A percentile compares a stretch with the other conserved stretches of the same genome.
Conservation (phyloP, 2,797 vertebrate species). For the Orestias chungarensis region DNA sequence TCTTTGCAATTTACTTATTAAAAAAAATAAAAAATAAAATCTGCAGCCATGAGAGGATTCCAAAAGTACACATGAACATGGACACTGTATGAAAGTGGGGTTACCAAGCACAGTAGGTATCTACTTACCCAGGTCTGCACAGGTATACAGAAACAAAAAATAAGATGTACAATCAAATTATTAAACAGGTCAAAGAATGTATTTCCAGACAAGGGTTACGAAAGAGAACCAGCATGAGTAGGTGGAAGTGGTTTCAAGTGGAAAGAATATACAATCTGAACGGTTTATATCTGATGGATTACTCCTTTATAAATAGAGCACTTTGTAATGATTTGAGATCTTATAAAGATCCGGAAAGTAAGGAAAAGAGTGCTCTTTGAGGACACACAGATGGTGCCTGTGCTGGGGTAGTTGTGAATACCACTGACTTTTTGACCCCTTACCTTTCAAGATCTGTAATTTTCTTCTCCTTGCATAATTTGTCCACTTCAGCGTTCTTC, state of each 20-base stretch:
- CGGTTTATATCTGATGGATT: slow-evolving; percentile 71
- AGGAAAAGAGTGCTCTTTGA: slow-evolving; percentile 27
- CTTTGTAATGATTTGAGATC: slow-evolving; percentile 58
- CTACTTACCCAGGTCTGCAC: slow-evolving; percentile 77
- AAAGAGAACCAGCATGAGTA: slow-evolving; percentile 53
- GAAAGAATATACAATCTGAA: slow-evolving; percentile 62
- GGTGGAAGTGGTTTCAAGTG: slow-evolving; percentile 67
- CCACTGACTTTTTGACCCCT: slow-evolving; percentile 42
- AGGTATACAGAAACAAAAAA: slow-evolving; percentile 51
- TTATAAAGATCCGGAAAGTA: slow-evolving; percentile 45
- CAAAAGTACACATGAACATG: slow-evolving; percentile 26
- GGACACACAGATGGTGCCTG: slow-evolving; percentile 48
- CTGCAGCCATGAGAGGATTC: slow-evolving; percentile 33
- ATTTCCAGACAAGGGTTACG: slow-evolving; percentile 47
- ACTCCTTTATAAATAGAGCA: slow-evolving; percentile 72
- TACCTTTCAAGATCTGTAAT: slow-evolving; percentile 95
- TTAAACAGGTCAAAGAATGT: slow-evolving; percentile 24
- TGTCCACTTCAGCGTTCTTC: slow-evolving; percentile 90
- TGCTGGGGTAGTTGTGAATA: slow-evolving; percentile 20
- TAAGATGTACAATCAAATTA: slow-evolving; percentile 33
- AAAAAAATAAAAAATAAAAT: slow-evolving; percentile 10
- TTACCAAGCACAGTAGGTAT: slow-evolving; percentile 32
- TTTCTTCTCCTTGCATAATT: slow-evolving; percentile 92
- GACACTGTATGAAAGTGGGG: slow-evolving; percentile 26
- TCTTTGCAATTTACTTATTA: not conserved